Percentiles rank a stretch among this genome's conserved stretches.
Evolutionary conservation across 2,888 invertebrate genomes (phyloP).

Genomic region (Cloeon dipterum): DNA sequence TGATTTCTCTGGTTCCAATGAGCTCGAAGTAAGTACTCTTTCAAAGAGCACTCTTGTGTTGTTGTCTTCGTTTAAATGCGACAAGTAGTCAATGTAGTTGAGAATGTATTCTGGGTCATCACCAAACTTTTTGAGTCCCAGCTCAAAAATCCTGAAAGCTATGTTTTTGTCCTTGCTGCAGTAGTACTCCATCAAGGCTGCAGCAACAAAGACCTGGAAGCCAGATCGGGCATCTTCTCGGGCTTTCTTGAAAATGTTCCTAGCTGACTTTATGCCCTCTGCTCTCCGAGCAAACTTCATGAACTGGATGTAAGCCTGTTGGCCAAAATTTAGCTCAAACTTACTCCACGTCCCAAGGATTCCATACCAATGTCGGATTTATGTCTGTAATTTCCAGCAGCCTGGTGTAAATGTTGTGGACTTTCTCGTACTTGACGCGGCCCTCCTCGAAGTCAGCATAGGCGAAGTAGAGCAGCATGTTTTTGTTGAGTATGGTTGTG

Average conservation of each 20-base stretch:
- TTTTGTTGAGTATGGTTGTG: constrained; percentile 65
- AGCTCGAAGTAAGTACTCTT: constrained; percentile 79
- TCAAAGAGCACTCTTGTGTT: constrained; percentile 98
- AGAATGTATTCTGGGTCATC: constrained; percentile 87
- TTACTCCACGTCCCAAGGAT: too few species aligned
- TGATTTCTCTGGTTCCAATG: constrained; percentile 73
- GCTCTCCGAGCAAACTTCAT: constrained; percentile 97
- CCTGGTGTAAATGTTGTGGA: constrained; percentile 84
- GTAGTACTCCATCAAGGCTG: constrained; percentile 97
- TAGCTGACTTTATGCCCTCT: constrained; percentile 91
- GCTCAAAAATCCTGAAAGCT: constrained; percentile 88
- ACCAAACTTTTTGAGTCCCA: constrained; percentile 90
- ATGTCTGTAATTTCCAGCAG: constrained; percentile 72
- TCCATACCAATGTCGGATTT: constrained; percentile 71
- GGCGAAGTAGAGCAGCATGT: constrained; percentile 87
- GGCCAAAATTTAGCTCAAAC: constrained; percentile 3
- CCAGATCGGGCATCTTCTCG: constrained; percentile 64
- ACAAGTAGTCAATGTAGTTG: constrained; percentile 89
- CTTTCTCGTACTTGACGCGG: constrained; percentile 86
- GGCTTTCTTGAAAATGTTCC: constrained; percentile 85
- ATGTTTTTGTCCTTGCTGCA: constrained; percentile 96
- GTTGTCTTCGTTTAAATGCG: constrained; percentile 98
- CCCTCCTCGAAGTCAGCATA: constrained; percentile 98
- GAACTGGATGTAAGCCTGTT: constrained; percentile 84
- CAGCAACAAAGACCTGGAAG: constrained; percentile 89